A percentile compares a stretch with the other conserved stretches of the same genome.
phyloP scores from a whole-genome alignment of 1,140 invertebrate species.

The Tetramorium simillimum region DNA sequence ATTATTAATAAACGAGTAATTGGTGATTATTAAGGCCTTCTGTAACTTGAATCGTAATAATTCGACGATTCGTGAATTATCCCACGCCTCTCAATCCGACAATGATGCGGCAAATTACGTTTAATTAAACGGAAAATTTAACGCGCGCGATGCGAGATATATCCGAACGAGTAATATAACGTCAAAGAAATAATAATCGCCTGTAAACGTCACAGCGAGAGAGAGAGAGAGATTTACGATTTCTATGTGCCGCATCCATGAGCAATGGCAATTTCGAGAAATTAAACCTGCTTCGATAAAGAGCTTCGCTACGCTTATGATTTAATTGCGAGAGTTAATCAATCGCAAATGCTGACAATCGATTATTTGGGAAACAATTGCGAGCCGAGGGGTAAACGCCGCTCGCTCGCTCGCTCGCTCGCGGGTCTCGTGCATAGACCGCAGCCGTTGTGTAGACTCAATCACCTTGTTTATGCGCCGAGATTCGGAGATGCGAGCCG shows the following conservation, averaged over 20 bases:
- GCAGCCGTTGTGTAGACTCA: neutral
- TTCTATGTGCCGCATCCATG: neutral
- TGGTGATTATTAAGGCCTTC: constrained; percentile 16
- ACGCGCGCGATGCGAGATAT: neutral
- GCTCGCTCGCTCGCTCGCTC: neutral
- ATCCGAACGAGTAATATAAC: neutral
- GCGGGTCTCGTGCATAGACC: neutral
- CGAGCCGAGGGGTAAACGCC: neutral
- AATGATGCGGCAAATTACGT: constrained; percentile 25
- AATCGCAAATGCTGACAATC: neutral
- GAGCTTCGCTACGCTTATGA: neutral
- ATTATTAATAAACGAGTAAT: constrained; percentile 23
- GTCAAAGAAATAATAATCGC: neutral
- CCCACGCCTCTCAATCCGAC: neutral
- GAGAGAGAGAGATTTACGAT: neutral
- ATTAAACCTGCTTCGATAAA: neutral
- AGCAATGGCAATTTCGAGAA: neutral
- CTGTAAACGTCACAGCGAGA: neutral
- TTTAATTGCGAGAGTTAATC: neutral
- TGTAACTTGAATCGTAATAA: constrained; percentile 3
- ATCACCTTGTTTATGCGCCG: constrained; percentile 4
- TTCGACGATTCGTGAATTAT: constrained; percentile 10
- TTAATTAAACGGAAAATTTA: constrained; percentile 18
- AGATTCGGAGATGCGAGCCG: neutral
- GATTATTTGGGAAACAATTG: neutral